Conservation (phyloP, 2,113 vertebrate species). For the Arothron firmamentum region DNA sequence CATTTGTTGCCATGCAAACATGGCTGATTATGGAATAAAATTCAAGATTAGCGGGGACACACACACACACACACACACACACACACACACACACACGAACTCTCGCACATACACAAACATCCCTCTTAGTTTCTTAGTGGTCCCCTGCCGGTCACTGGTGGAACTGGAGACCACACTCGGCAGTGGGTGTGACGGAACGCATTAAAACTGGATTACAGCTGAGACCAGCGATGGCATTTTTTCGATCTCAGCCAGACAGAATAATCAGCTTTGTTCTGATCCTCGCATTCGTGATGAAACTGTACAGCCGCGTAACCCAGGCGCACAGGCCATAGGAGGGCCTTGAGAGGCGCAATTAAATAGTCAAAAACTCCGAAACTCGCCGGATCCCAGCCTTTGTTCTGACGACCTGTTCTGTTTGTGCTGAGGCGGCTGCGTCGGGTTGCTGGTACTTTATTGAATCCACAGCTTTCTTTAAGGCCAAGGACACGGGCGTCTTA, state of each 20-base stretch:
- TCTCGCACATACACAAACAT: slow-evolving; percentile 12
- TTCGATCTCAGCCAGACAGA: neutral
- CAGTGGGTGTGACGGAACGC: slow-evolving; percentile 27
- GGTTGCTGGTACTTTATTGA: slow-evolving; percentile 33
- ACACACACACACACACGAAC: neutral
- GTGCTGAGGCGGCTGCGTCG: slow-evolving; percentile 3
- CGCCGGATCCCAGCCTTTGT: slow-evolving; percentile 34
- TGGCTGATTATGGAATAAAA: slow-evolving; percentile 1
- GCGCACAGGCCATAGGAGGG: slow-evolving; percentile 14
- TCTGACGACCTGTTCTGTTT: slow-evolving; percentile 10
- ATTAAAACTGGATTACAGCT: slow-evolving; percentile 37
- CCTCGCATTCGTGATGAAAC: slow-evolving; percentile 14
- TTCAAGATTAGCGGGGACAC: no score
- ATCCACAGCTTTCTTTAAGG: slow-evolving; percentile 20
- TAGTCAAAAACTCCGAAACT: slow-evolving; percentile 46
- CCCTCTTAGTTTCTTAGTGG: slow-evolving; percentile 7
- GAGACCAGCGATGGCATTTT: slow-evolving; percentile 23
- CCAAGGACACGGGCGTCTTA: slow-evolving; percentile 20
- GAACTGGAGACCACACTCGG: slow-evolving; percentile 26
- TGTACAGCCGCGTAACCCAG: slow-evolving; percentile 42
- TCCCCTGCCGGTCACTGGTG: slow-evolving; percentile 22
- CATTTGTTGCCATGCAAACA: slow-evolving; percentile 49
- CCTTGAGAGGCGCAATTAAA: slow-evolving; percentile 42
- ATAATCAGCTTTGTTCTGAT: slow-evolving; percentile 21
- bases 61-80: no score